Base-by-base conservation (phyloP, 2,888 invertebrate species). In the Eretmocerus hayati region DNA sequence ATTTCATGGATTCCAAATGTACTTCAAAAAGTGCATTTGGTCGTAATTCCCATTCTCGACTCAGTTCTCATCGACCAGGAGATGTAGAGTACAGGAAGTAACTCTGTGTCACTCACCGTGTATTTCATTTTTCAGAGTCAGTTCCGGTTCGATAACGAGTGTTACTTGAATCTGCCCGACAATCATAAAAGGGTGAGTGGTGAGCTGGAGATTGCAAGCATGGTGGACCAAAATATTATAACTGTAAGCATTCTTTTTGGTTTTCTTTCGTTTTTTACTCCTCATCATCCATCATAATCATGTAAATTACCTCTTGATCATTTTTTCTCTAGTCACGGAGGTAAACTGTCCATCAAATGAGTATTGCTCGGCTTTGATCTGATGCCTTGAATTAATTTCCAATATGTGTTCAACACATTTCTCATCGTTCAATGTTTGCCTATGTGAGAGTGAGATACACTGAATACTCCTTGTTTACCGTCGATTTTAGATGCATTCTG, bases 141-240 rank as follows among this genome's bases (percentile, higher is more conserved):
- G 78, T 99, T 97, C 81, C 88, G 96, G 74, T 97, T 97, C 80
- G 97, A 97, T 81, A 96, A 95, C 80, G 99, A 97, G 82, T 95
- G 93, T 81, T 90, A 91, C 80, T 83, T 92, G 77, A 91, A 89
- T 79, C 84, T 96, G 72, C 92, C 93, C 76, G 96, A 96, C 79
- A 93, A 93, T 79, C 93, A 95, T 79, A 92, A 91, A 84, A 84
- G 92, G 90, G 95, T 94, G 87, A 90, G 89, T 88, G 76, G 75
- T 62, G 72, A 69, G 66, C 70, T 56, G 65, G 69, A 67, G 63
- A 62, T 66, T 63, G 55, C 66, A 59, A 72, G 71, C 72, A 72
- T 72, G 71, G 63, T 62, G 68, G 72, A 72, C 65, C 71, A 67
- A 78, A 79, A 80, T 80, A 78, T 79, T 77, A 80, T 80, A 77